These are phyloP conservation scores for Hafferia zeledoni DNA, from an alignment of 2,797 vertebrate species.

Conservation along the genomic window DNA sequence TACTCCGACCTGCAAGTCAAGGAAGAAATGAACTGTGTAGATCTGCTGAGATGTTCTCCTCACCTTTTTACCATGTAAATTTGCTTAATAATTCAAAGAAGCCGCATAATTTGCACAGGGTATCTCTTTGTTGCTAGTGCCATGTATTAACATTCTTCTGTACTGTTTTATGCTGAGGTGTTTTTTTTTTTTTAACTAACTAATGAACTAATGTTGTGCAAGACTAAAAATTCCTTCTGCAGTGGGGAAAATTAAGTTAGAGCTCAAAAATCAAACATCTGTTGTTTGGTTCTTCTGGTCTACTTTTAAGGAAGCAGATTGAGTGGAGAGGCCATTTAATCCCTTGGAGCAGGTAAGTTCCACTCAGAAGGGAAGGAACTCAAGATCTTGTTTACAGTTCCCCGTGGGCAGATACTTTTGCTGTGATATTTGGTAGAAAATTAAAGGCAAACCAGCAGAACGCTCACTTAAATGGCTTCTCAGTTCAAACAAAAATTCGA, in stretches of 20 bases:
- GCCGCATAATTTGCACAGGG: conserved; percentile 2
- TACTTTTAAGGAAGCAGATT: conserved; percentile 44
- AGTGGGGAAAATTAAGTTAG: not conserved
- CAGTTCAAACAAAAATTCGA: not conserved
- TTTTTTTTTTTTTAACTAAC: not conserved
- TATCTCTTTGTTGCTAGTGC: not conserved
- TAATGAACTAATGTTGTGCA: not conserved
- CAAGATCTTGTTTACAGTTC: conserved; percentile 43
- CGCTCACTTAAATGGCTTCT: conserved; percentile 15
- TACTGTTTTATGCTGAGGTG: not conserved
- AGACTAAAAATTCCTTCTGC: conserved; percentile 12
- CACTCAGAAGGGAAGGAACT: conserved; percentile 60
- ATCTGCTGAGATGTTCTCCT: not conserved
- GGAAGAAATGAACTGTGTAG: not conserved
- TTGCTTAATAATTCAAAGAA: conserved; percentile 41
- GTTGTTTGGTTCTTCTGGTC: conserved; percentile 18
- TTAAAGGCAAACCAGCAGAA: conserved; percentile 30
- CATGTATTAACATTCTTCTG: not conserved
- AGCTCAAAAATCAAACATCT: conserved; percentile 31
- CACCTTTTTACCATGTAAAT: not conserved
- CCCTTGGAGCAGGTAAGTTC: conserved; percentile 53
- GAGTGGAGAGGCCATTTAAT: conserved; percentile 18
- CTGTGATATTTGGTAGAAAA: conserved; percentile 57
- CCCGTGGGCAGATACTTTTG: conserved; percentile 20
- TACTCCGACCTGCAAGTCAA: not conserved